Evolutionary conservation across 1,140 invertebrate genomes (phyloP).

Genomic region (Drosophila mayri): DNA sequence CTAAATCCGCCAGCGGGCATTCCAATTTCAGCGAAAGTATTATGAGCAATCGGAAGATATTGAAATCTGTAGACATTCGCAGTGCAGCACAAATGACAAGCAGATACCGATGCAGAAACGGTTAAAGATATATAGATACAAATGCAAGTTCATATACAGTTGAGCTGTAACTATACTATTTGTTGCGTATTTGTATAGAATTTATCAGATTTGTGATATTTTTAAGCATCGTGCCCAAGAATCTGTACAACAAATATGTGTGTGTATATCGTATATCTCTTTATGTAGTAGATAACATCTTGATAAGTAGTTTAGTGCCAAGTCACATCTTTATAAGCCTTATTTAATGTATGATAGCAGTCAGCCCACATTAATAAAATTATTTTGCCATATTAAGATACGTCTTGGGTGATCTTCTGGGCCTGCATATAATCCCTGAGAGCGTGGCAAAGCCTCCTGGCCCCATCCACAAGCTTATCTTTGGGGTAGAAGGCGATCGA

Average conservation of each 20-base stretch:
- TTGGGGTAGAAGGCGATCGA: slow-evolving; percentile 85
- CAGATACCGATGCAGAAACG: slow-evolving; percentile 30
- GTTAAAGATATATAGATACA: slow-evolving; percentile 10
- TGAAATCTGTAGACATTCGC: slow-evolving; percentile 52
- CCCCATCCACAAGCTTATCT: slow-evolving; percentile 63
- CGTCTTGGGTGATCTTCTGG: neutral
- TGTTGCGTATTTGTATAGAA: slow-evolving; percentile 65
- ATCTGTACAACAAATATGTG: slow-evolving; percentile 50
- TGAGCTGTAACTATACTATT: slow-evolving; percentile 32
- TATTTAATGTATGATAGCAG: slow-evolving; percentile 54
- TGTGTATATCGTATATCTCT: slow-evolving; percentile 49
- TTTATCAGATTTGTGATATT: slow-evolving; percentile 79
- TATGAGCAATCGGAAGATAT: slow-evolving; percentile 60
- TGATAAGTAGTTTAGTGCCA: slow-evolving; percentile 62
- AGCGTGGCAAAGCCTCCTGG: slow-evolving; percentile 53
- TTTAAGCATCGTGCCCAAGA: slow-evolving; percentile 79
- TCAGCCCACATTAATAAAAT: slow-evolving; percentile 36
- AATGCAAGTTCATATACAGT: slow-evolving; percentile 8
- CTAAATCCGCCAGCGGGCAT: slow-evolving; percentile 55
- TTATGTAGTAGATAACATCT: slow-evolving; percentile 64
- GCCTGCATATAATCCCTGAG: slow-evolving; percentile 46
- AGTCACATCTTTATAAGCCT: slow-evolving; percentile 70
- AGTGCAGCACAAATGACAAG: slow-evolving; percentile 49
- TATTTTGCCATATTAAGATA: slow-evolving; percentile 62
- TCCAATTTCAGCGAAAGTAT: slow-evolving; percentile 76